Conservation (phyloP, 2,888 invertebrate genomes). For the Polyploca ridens region DNA sequence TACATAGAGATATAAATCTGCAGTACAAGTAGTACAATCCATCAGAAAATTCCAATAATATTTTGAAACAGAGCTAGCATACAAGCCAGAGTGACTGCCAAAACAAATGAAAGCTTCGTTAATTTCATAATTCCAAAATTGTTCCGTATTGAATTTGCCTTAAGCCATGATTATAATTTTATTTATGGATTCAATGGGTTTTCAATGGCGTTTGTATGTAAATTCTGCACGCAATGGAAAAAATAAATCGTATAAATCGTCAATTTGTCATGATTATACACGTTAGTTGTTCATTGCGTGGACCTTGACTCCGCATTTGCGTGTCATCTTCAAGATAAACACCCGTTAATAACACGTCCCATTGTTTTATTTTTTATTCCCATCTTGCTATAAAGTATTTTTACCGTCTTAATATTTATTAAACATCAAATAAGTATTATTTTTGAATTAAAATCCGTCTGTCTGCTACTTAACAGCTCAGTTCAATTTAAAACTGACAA, state of each 20-base stretch:
- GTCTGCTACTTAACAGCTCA: not conserved
- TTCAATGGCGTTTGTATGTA: constrained; percentile 3
- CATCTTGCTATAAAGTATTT: not conserved
- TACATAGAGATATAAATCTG: too few species aligned
- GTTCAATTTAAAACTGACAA: not conserved
- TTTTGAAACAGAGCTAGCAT: too few species aligned
- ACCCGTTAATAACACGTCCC: constrained; percentile 17
- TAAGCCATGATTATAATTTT: not conserved
- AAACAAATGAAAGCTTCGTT: not conserved
- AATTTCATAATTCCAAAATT: not conserved
- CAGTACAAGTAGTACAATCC: too few species aligned
- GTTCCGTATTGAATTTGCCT: not conserved
- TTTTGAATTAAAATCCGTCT: not conserved
- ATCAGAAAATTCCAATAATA: too few species aligned
- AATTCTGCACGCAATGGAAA: not conserved
- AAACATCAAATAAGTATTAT: not conserved
- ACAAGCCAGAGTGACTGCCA: not conserved
- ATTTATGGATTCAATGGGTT: not conserved
- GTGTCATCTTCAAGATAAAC: constrained; percentile 22
- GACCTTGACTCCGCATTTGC: constrained; percentile 43
- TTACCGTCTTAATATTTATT: not conserved
- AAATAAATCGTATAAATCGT: constrained; percentile 43
- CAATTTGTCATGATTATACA: constrained; percentile 61
- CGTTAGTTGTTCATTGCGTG: constrained; percentile 35
- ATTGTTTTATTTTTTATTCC: constrained; percentile 6